Conservation (phyloP, 1,140 invertebrate genomes). For the Phymorhynchus buccinoides region DNA sequence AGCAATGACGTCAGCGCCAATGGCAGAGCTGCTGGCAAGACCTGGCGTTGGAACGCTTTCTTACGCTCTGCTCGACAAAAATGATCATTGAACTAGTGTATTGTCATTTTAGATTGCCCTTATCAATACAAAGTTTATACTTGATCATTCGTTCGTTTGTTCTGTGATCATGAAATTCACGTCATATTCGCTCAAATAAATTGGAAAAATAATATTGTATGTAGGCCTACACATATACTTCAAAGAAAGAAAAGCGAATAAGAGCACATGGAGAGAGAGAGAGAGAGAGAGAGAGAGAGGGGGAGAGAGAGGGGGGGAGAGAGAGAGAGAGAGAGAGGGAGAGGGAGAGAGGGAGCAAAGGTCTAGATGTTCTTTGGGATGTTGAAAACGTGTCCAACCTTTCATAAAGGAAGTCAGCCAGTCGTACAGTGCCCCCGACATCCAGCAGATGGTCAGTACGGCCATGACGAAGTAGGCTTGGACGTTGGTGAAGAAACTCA, state of each 20-base stretch:
- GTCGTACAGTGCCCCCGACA: constrained; percentile 29
- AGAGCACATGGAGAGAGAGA: too few relatives aligned
- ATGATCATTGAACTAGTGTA: not conserved
- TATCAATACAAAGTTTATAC: too few relatives aligned
- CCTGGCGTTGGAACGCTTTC: not conserved
- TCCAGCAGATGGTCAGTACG: constrained; percentile 15
- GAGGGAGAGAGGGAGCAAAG: not conserved
- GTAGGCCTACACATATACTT: too few relatives aligned
- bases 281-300: not conserved
- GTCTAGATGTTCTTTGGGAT: not conserved
- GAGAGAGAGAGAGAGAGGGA: not conserved
- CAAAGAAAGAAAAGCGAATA: too few relatives aligned
- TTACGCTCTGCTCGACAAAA: not conserved
- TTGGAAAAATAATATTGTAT: too few relatives aligned
- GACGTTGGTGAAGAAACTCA: constrained; percentile 32
- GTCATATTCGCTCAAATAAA: too few relatives aligned
- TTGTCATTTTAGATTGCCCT: not conserved
- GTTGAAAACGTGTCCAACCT: not conserved
- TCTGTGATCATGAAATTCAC: too few relatives aligned
- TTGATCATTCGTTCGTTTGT: too few relatives aligned
- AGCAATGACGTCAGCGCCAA: constrained; percentile 34
- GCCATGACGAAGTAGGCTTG: constrained; percentile 34
- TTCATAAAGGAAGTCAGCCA: constrained; percentile 25
- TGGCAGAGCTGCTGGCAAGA: constrained; percentile 27
- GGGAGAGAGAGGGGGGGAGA: not conserved